phyloP scores from a whole-genome alignment of 1,140 invertebrate genomes.

The Leptonema lineaticorne region DNA sequence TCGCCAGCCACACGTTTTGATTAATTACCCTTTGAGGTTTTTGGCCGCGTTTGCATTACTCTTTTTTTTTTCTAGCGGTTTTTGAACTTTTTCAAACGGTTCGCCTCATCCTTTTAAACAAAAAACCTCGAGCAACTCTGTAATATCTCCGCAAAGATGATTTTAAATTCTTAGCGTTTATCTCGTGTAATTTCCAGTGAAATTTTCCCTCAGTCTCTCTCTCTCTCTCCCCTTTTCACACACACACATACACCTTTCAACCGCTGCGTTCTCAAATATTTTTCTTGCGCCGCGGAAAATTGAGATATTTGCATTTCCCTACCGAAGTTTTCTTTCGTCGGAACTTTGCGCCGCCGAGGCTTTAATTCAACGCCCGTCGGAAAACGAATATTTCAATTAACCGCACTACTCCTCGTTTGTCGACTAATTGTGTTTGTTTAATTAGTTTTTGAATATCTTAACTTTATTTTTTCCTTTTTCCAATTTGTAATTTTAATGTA shows the following conservation, averaged over 20 bases:
- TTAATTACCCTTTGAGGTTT: conserved; percentile 10
- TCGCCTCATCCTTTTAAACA: background rate
- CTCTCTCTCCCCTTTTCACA: background rate
- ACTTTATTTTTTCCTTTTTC: background rate
- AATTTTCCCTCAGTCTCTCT: background rate
- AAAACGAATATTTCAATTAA: conserved; percentile 9
- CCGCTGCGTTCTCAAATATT: conserved; percentile 10
- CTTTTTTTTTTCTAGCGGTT: background rate
- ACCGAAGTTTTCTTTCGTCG: background rate
- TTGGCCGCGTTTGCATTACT: background rate
- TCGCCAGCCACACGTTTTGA: conserved; percentile 17
- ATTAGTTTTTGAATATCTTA: background rate
- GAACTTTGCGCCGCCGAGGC: background rate
- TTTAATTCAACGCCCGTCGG: background rate
- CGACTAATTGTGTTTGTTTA: background rate
- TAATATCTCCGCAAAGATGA: conserved; percentile 12
- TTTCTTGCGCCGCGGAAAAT: background rate
- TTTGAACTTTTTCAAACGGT: background rate
- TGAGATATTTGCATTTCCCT: conserved; percentile 7
- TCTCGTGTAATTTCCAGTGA: conserved; percentile 1
- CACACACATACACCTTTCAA: too few species aligned
- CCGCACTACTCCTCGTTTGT: background rate
- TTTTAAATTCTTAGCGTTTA: conserved; percentile 19
- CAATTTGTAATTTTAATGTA: too few species aligned
- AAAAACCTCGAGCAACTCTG: background rate